Percentiles rank a stretch among this genome's conserved stretches.
phyloP scores from a whole-genome alignment of 2,888 invertebrate genomes.

The Nomada fucata region DNA sequence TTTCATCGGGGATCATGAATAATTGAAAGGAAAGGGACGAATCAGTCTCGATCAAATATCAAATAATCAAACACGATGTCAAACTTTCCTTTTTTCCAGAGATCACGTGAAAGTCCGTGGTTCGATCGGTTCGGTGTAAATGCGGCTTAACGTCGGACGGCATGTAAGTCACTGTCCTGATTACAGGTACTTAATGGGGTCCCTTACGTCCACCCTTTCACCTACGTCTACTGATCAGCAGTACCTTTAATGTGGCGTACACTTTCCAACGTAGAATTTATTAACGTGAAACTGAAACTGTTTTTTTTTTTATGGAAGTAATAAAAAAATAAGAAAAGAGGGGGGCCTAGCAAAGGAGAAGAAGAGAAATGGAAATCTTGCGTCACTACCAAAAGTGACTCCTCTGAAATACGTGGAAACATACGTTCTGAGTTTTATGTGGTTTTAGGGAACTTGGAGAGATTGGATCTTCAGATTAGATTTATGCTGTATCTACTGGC shows the following conservation, averaged over 20 bases:
- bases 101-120: constrained; percentile 24
- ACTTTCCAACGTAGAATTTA: constrained; percentile 35
- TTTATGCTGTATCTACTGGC: background rate
- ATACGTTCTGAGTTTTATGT: constrained; percentile 6
- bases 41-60: background rate
- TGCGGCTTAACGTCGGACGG: constrained; percentile 43
- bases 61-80: background rate
- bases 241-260: constrained; percentile 28
- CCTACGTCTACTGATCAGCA: constrained; percentile 32
- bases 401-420: background rate
- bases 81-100: constrained; percentile 8
- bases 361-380: constrained; percentile 5
- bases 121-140: constrained; percentile 52
- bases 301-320: constrained; percentile 1
- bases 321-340: background rate
- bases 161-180: constrained; percentile 53
- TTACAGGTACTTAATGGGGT: constrained; percentile 64
- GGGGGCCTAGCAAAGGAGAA: background rate
- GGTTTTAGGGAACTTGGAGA: background rate
- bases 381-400: constrained; percentile 16
- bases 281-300: constrained; percentile 23
- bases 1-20: background rate
- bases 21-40: constrained; percentile 7
- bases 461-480: constrained; percentile 2
- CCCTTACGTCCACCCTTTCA: constrained; percentile 44